A percentile compares a stretch with the other conserved stretches of the same genome.
These are phyloP conservation scores for Ommatoiulus sabulosus DNA, from an alignment of 2,888 invertebrate species.

Conservation along the genomic window DNA sequence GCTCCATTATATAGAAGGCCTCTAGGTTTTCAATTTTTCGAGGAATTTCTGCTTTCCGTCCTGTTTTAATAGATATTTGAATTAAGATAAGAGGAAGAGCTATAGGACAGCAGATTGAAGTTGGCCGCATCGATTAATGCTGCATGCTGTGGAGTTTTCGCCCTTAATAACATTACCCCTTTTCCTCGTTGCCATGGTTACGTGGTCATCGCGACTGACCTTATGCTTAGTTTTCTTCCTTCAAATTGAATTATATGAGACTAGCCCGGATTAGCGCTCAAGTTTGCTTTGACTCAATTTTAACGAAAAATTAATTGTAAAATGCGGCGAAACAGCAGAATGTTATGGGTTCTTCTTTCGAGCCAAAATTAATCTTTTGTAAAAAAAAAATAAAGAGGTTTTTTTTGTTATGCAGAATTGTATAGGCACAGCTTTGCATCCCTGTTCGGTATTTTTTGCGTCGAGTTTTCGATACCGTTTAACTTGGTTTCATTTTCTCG, in stretches of 20 bases:
- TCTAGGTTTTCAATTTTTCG: not conserved
- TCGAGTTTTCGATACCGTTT: too few relatives aligned
- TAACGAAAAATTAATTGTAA: too few relatives aligned
- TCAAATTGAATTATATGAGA: not conserved
- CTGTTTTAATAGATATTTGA: not conserved
- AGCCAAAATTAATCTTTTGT: not conserved
- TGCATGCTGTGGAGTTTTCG: not conserved
- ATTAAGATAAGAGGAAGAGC: slow-evolving; percentile 5
- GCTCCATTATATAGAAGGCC: not conserved
- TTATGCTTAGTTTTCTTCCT: slow-evolving; percentile 13
- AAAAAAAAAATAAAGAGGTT: too few relatives aligned
- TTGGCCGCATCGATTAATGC: slow-evolving; percentile 1
- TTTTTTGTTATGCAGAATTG: too few relatives aligned
- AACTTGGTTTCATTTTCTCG: too few relatives aligned
- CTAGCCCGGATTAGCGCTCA: not conserved
- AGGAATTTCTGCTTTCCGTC: not conserved
- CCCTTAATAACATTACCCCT: not conserved
- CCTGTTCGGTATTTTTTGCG: too few relatives aligned
- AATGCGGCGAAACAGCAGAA: not conserved
- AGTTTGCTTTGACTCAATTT: too few relatives aligned
- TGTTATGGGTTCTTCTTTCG: not conserved
- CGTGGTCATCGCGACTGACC: slow-evolving; percentile 10
- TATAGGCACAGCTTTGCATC: too few relatives aligned
- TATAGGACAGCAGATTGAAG: not conserved
- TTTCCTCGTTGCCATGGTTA: not conserved